A percentile compares a stretch with the other conserved stretches of the same genome.
These are phyloP conservation scores for Sebastes variabilis DNA, from an alignment of 2,797 vertebrate species.

Conservation along the genomic window DNA sequence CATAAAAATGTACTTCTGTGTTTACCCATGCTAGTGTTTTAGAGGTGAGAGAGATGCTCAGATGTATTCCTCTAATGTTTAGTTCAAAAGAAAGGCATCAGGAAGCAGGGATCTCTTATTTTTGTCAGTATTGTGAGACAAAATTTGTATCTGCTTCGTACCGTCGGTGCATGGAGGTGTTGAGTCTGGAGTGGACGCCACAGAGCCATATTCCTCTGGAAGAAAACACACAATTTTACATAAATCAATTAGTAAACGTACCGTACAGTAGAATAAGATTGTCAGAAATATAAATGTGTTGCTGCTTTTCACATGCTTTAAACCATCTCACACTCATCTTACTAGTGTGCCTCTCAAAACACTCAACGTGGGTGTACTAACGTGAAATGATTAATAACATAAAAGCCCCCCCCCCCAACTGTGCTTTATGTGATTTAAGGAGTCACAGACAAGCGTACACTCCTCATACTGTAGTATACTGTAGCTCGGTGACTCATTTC, in stretches of 20 bases:
- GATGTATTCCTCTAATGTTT: background rate
- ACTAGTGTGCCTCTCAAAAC: background rate
- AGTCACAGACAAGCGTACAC: background rate
- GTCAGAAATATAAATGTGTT: background rate
- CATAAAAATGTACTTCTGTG: background rate
- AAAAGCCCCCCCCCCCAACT: background rate
- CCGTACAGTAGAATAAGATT: background rate
- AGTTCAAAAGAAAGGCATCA: background rate
- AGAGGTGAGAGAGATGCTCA: background rate
- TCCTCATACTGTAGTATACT: background rate
- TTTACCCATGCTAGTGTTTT: slow-evolving; percentile 6
- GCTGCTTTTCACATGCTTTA: background rate
- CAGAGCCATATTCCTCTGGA: slow-evolving; percentile 87
- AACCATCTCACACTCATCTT: background rate
- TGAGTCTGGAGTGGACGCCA: slow-evolving; percentile 87
- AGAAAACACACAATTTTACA: slow-evolving; percentile 38
- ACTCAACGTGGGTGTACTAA: background rate
- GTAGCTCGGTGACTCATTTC: slow-evolving; percentile 22
- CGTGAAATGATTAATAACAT: background rate
- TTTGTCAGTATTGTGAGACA: background rate
- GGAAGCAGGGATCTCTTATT: background rate
- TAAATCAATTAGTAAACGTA: background rate
- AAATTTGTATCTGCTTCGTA: slow-evolving; percentile 46
- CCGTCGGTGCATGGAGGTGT: slow-evolving; percentile 87
- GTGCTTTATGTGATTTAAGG: background rate